Conservation (phyloP, 2,888 invertebrate species). For the Sphaerophoria taeniata region DNA sequence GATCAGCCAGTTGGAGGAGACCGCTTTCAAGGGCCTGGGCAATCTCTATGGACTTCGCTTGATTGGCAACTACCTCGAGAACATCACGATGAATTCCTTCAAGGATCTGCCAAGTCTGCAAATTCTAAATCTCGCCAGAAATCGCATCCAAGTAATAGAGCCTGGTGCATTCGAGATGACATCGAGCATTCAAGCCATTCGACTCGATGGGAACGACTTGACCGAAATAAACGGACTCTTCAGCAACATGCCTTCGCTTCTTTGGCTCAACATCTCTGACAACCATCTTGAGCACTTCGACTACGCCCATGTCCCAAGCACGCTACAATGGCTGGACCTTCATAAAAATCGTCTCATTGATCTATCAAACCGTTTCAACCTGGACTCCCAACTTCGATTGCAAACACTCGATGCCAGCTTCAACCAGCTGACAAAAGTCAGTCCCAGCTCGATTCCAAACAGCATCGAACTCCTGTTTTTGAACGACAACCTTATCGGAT, state of each 20-base stretch:
- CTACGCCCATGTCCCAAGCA: conserved; percentile 91
- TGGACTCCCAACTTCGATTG: conserved; percentile 88
- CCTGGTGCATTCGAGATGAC: conserved; percentile 92
- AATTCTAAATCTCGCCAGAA: conserved; percentile 94
- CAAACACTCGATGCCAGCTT: conserved; percentile 95
- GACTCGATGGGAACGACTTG: conserved; percentile 93
- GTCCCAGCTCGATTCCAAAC: conserved; percentile 90
- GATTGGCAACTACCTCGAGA: conserved; percentile 93
- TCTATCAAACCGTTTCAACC: conserved; percentile 89
- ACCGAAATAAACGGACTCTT: conserved; percentile 93
- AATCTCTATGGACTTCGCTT: conserved; percentile 94
- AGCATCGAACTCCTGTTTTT: conserved; percentile 93
- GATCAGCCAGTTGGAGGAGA: conserved; percentile 91
- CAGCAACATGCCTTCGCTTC: conserved; percentile 90
- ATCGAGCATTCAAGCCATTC: conserved; percentile 91
- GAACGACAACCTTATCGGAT: conserved; percentile 93
- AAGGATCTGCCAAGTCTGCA: conserved; percentile 91
- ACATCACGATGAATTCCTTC: conserved; percentile 91
- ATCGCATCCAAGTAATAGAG: conserved; percentile 90
- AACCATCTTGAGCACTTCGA: conserved; percentile 95
- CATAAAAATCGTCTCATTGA: conserved; percentile 93
- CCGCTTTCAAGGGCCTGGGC: conserved; percentile 92
- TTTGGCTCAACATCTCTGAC: conserved; percentile 96
- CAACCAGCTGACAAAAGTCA: conserved; percentile 92
- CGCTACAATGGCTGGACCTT: conserved; percentile 94